These are phyloP conservation scores for Herminia tarsipennalis DNA, from an alignment of 2,888 invertebrate species.

Conservation along the genomic window DNA sequence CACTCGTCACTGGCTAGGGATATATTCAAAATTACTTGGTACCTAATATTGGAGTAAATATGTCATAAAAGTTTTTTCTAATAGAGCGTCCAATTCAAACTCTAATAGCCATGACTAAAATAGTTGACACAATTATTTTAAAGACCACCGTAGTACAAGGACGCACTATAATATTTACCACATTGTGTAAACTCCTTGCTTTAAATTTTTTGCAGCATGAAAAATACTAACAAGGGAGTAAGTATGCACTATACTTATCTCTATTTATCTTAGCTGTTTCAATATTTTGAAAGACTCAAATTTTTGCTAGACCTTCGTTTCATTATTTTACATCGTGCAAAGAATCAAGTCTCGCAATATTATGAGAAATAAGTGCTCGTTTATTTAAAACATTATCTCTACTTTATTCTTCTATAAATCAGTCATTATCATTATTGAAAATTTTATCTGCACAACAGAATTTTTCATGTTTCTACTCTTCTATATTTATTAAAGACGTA, in stretches of 20 bases:
- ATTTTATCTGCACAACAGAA: neutral
- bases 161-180: constrained; percentile 5
- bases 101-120: constrained; percentile 4
- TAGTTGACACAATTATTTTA: constrained; percentile 12
- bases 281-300: too few relatives aligned
- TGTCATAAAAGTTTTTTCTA: neutral
- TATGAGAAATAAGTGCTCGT: too few relatives aligned
- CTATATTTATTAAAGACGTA: neutral
- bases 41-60: neutral
- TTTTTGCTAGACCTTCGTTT: too few relatives aligned
- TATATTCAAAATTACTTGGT: too few relatives aligned
- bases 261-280: too few relatives aligned
- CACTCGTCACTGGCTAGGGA: too few relatives aligned
- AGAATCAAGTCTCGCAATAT: too few relatives aligned
- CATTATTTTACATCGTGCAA: too few relatives aligned
- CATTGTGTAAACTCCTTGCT: neutral
- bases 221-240: too few relatives aligned
- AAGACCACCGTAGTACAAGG: neutral
- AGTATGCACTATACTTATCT: too few relatives aligned
- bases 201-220: too few relatives aligned
- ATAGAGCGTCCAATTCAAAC: neutral
- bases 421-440: neutral
- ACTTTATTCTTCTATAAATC: neutral
- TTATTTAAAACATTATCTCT: neutral
- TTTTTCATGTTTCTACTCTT: neutral